phyloP scores from a whole-genome alignment of 1,140 invertebrate species.

The Rhagoletis zephyria region DNA sequence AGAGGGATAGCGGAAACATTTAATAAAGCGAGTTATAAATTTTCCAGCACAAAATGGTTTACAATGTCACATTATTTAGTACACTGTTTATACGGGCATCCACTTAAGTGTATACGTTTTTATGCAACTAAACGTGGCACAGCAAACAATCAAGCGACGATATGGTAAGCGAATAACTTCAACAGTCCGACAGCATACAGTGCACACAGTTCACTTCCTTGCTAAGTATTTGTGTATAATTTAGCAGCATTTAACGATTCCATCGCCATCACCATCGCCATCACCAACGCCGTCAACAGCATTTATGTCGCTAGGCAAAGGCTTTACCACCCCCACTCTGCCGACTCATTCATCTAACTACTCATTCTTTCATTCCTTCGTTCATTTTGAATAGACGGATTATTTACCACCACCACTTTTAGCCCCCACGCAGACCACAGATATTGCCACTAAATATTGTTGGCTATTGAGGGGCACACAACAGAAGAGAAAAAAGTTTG shows the following conservation, averaged over 20 bases:
- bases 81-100: neutral
- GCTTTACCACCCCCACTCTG: constrained; percentile 10
- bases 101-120: neutral
- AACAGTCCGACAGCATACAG: neutral
- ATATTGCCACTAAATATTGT: neutral
- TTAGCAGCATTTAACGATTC: constrained; percentile 63
- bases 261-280: neutral
- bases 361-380: constrained; percentile 20
- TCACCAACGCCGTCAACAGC: neutral
- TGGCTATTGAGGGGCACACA: neutral
- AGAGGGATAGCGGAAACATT: neutral
- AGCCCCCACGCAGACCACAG: neutral
- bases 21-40: constrained; percentile 63
- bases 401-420: neutral
- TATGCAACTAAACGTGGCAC: neutral
- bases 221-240: constrained; percentile 65
- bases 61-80: constrained; percentile 63
- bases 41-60: constrained; percentile 64
- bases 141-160: constrained; percentile 4
- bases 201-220: constrained; percentile 62
- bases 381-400: neutral
- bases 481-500: neutral
- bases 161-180: constrained; percentile 53
- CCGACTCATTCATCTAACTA: constrained; percentile 6
- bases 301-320: neutral